Conservation (phyloP, 30 jellyfish, hydroid and myxozoan species). For the Cassiopea xamachana region DNA sequence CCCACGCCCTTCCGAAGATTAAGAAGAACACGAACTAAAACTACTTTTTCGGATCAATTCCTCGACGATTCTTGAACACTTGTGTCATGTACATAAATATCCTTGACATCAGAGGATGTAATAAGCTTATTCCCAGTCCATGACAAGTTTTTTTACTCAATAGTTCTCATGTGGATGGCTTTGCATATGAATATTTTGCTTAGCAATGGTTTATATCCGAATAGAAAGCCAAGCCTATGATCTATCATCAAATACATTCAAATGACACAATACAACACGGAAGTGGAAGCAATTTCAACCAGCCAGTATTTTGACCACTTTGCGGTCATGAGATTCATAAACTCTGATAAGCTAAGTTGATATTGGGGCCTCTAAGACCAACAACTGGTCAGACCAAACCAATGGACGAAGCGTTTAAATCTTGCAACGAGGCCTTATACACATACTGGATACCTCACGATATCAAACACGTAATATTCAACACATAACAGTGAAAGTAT, state of each 20-base stretch:
- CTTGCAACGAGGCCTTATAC: too few species aligned
- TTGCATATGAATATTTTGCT: neutral
- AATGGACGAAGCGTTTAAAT: too few species aligned
- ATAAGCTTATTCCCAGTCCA: neutral
- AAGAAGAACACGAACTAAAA: neutral
- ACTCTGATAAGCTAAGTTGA: neutral
- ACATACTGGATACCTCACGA: too few species aligned
- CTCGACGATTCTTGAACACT: neutral
- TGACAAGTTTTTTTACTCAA: neutral
- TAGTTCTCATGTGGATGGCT: neutral
- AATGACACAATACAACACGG: slow-evolving; percentile 2
- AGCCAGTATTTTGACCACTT: neutral
- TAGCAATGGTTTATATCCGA: neutral
- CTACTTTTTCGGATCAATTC: neutral
- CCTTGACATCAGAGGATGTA: neutral
- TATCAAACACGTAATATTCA: too few species aligned
- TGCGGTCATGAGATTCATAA: neutral
- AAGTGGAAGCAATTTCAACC: neutral
- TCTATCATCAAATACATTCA: neutral
- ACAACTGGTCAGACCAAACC: neutral
- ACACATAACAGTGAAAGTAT: too few species aligned
- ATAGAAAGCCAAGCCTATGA: neutral
- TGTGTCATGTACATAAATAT: neutral
- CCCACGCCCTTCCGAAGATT: slow-evolving; percentile 7
- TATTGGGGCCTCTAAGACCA: neutral